Evolutionary conservation across 2,113 vertebrate species (phyloP), one percentile per base, ranked within the genome.

Genomic region (Geococcyx californianus): DNA sequence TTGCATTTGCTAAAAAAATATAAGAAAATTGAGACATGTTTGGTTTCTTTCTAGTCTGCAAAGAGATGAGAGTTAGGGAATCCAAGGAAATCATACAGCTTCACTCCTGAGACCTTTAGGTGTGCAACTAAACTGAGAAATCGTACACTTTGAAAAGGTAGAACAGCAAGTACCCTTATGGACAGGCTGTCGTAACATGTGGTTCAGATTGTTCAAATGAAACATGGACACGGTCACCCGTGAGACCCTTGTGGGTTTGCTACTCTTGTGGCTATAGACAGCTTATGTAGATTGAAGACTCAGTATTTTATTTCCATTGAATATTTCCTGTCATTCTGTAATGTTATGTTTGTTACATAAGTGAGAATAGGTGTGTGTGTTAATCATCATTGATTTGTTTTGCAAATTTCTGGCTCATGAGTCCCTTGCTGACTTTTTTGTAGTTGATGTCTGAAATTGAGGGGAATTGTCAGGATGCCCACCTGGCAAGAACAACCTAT

Each of bases 351-450:
- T 80, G 54, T 56, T 93, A 16, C 54, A 15, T 45, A 83, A 72
- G 33, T 70, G 60, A 78, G 77, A 74, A 40, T 44, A 4, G 40
- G 18, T 12, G n/a, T 16, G 24, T 82, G 6, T 59, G 23, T 67
- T 83, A 58, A 24, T 81, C 31, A 19, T 78, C n/a, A 69, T 23
- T 49, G 84, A 76, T 93, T 75, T 75, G 34, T 81, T 96, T 79
- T 68, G 28, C 36, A 44, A 40, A 31, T 75, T 79, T 72, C 77
- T 96, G 44, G 40, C 70, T 89, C 72, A 26, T 34, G 33, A 54
- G 28, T 67, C 44, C 25, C 52, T 89, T 72, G 47, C 60, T 78
- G 62, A 28, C 26, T 36, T 55, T 40, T 87, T 76, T 75, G 47
- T 87, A 68, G 64, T 24, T 60, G 44, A 52, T 94, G 54, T 4